Percentiles rank a stretch among this genome's conserved stretches.
Conservation (phyloP, 2,888 invertebrate genomes). For the Mesodorylaimus sp. region DNA sequence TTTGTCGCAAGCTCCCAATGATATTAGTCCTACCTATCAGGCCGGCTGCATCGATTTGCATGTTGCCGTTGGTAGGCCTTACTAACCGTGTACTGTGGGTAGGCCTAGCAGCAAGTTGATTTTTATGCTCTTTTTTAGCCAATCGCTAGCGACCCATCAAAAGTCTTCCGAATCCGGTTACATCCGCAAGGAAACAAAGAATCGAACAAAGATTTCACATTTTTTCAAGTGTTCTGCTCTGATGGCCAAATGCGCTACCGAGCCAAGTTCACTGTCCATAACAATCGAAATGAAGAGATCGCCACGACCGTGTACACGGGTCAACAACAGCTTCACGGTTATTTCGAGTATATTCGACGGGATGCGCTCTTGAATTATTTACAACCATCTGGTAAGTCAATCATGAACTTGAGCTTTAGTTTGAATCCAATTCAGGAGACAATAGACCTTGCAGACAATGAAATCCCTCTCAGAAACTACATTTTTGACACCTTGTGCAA, state of each 20-base stretch:
- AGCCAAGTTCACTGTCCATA: conserved; percentile 24
- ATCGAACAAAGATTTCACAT: conserved; percentile 29
- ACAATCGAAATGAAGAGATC: conserved; percentile 23
- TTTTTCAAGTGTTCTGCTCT: conserved; percentile 24
- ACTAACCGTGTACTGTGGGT: no score
- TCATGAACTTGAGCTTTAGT: no score
- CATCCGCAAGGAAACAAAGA: conserved; percentile 31
- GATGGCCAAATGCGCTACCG: conserved; percentile 18
- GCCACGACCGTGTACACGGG: conserved; percentile 28
- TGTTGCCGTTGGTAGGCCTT: no score
- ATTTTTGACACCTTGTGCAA: no score
- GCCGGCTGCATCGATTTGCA: no score
- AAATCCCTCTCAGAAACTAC: no score
- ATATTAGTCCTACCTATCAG: no score
- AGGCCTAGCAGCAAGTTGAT: no score
- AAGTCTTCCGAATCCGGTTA: conserved; percentile 18
- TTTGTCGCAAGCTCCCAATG: neutral
- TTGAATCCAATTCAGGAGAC: no score
- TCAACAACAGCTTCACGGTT: conserved; percentile 28
- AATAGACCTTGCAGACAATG: no score
- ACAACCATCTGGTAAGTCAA: conserved; percentile 11
- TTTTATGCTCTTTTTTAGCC: neutral
- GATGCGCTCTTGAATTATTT: conserved; percentile 21
- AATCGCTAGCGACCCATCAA: neutral
- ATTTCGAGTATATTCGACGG: conserved; percentile 28